Base-by-base conservation (phyloP, 2,888 invertebrate genomes). In the Gryllus longicercus region DNA sequence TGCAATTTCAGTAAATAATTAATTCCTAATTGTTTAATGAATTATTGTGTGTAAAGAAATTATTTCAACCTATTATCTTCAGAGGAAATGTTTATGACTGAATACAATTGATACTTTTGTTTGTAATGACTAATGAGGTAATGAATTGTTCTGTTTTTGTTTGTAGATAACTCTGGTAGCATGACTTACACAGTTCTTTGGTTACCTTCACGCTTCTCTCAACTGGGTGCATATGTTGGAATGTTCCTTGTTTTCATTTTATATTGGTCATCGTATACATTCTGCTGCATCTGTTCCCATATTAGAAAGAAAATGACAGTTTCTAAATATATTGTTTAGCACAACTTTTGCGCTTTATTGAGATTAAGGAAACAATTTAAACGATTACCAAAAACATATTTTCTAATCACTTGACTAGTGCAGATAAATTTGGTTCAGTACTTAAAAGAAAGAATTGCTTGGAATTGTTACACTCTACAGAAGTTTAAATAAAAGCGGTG, bases 161-260 rank as follows among this genome's bases (percentile, higher is more conserved):
- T 91, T 91, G 79, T 88, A 93, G 93, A 93, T 85, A 88, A 88
- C 83, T 87, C 87, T 82, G 89, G 89, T 83, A 86, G 88, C 51
- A 84, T 93, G 83, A 89, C 89, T 79, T 95, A 94, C 86, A 91
- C 93, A n/a, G 92, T 95, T 63, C 88, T 95, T 80, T 95, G 95
- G 95, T 91, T 93, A 74, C 93, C 95, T 78, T 88, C 89, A 82
- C 89, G 95, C 84, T 94, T 94, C 85, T 87, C 89, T 1, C 90
- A 91, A 84, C 87, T 95, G 25, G 86, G 85, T 79, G 85, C 89
- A 78, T 94, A 94, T 83, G 83, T 89, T 79, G 84, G 63, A 63
- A 63, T 63, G 63, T n/a, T 63, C 3, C 14, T 63, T 63, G 14
- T 14, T 63, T 14, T 63, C n/a, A n/a, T 63, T 63, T 8, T 63